Conservation (phyloP, 2,113 vertebrate genomes). For the Pelvicachromis taeniatus region DNA sequence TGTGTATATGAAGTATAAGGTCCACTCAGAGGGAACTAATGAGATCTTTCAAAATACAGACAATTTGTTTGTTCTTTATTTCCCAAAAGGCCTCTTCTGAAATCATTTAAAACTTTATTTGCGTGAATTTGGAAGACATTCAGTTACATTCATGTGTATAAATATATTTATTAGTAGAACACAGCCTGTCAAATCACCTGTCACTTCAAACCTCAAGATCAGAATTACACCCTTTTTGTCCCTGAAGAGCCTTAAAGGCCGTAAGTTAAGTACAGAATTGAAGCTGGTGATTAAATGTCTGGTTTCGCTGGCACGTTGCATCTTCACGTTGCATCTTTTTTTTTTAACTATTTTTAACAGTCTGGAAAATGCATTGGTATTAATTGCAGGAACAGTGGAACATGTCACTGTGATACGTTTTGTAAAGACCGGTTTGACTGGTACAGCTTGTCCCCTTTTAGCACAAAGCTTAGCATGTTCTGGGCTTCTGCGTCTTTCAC, state of each 20-base stretch:
- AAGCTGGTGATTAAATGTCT: neutral
- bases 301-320: neutral
- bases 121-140: neutral
- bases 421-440: neutral
- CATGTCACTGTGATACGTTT: neutral
- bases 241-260: neutral
- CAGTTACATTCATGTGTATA: neutral
- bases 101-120: neutral
- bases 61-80: neutral
- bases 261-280: neutral
- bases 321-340: neutral
- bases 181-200: neutral
- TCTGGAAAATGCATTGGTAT: neutral
- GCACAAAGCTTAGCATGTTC: neutral
- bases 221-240: neutral
- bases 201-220: neutral
- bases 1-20: neutral
- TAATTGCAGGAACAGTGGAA: neutral
- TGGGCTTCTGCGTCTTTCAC: neutral
- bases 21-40: neutral
- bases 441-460: neutral
- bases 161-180: neutral
- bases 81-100: neutral
- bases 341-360: neutral
- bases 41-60: neutral